Evolutionary conservation across 1,140 invertebrate genomes (phyloP), one percentile per base, ranked within the genome.

Genomic region (Andrena cerasifolii): DNA sequence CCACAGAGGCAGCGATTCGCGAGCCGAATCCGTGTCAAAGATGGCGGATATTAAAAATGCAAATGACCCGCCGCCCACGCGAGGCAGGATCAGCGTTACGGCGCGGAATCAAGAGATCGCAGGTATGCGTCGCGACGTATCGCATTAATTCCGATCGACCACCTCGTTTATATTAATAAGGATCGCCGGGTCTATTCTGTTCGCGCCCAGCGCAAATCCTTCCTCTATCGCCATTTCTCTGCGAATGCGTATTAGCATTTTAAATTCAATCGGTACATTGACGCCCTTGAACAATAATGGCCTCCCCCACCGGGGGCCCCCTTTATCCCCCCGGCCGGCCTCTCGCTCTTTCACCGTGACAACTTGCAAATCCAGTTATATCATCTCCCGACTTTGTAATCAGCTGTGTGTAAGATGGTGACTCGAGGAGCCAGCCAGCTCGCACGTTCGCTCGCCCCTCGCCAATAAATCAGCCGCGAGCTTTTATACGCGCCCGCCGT

Each of bases 211-310:
- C 16, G 14, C 16, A 36, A 56, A 31, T 67, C n/a, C 6, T 36
- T 67, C 49, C 51, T 40, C 36, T 68, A 56, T 58, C 53, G 51
- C 58, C 59, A 81, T 84, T 84, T 85, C 70, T 84, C 49, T 56
- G 36, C 45, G 47, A 76, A 10, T 73, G 49, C 76, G 16, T 36
- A 85, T 85, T 85, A 76, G 62, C 83, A 82, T 85, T 85, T 85
- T 81, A 82, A 85, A 85, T 82, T 82, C 49, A 85, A 85, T 85
- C 82, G 74, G 77, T 61, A 79, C 62, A 84, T 79, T 82, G 79
- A 79, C 66, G 83, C 84, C 84, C 84, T 85, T 85, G 84, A 85
- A 73, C 79, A 72, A 67, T 79, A 85, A 85, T 85, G 70, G 68
- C 63, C 71, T 82, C 72, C 71, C 59, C 78, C 61, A 31, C 43